Evolutionary conservation across 1,140 invertebrate genomes (phyloP), one percentile per base, ranked within the genome.

Genomic region (Magallana ariakensis): DNA sequence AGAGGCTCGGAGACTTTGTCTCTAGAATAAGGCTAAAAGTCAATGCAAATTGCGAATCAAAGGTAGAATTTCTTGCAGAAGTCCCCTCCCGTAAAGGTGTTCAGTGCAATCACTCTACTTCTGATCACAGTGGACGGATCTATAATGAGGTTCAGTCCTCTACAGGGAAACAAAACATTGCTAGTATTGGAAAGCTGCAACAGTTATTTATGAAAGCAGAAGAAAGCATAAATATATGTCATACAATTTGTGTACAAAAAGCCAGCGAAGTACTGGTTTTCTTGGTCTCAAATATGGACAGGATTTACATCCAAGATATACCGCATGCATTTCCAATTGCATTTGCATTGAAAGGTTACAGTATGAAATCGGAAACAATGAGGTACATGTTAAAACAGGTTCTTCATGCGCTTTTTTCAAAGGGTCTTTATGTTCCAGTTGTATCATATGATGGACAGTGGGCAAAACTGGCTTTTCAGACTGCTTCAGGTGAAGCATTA

Each of bases 11-110:
- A 57, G 60, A 46, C 26, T 13, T 33, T 56, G 33, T 87, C 13
- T 6, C n/a, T 55, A 0, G 7, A 33, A 16, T 80, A 1, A 82
- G 75, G 16, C 8, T 70, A 60, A 84, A 46, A 46, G 85, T 87
- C 8, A n/a, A 57, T 15, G 53, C 33, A 53, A 85, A 86, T 57
- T 60, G 70, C 9, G 11, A 70, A 1, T 54, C 9, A 1, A 83
- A 89, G 57, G 86, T 89, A 10, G 60, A 84, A n/a, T 53, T 89
- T 84, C 16, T 86, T 16, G 85, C 46, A 2, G 83, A 87, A 54
- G 3, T 89, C 54, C 57, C 66, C 11, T 89, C 88, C 3, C 6
- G 33, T 0, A 70, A 26, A 26, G 85, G 55, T 54, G 58, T 57
- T 22, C 11, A 9, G n/a, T 88, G 84, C n/a, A 46, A 46, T 11